These are phyloP conservation scores for Grallaria varia DNA, from an alignment of 2,113 vertebrate species.

Conservation along the genomic window DNA sequence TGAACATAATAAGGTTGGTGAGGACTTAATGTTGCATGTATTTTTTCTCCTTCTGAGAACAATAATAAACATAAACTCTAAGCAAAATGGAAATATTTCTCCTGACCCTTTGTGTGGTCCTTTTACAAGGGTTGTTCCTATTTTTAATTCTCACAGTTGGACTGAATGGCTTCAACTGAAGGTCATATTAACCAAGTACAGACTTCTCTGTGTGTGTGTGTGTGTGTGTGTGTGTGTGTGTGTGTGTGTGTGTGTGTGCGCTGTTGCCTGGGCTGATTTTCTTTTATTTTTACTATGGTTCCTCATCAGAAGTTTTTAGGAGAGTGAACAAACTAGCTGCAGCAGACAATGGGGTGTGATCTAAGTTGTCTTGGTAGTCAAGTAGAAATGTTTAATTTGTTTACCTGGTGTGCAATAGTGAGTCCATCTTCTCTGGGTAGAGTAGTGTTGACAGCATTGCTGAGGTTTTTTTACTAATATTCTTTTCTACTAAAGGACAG, in stretches of 20 bases:
- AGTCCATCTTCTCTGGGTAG: neutral
- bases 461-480: neutral
- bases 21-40: neutral
- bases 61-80: neutral
- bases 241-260: neutral
- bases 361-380: neutral
- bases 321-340: neutral
- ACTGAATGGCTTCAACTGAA: neutral
- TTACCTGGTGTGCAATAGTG: neutral
- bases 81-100: neutral
- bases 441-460: neutral
- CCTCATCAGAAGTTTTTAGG: neutral
- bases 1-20: rapidly evolving
- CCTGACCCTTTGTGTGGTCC: neutral
- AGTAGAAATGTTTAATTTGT: neutral
- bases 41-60: neutral
- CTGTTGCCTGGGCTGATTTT: neutral
- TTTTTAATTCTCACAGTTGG: neutral
- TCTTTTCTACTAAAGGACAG: neutral
- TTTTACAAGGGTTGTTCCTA: neutral
- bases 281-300: neutral
- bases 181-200: neutral
- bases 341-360: neutral
- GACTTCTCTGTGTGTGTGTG: neutral
- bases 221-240: neutral